Conservation (phyloP, 1,140 invertebrate genomes). For the Trissolcus basalis region DNA sequence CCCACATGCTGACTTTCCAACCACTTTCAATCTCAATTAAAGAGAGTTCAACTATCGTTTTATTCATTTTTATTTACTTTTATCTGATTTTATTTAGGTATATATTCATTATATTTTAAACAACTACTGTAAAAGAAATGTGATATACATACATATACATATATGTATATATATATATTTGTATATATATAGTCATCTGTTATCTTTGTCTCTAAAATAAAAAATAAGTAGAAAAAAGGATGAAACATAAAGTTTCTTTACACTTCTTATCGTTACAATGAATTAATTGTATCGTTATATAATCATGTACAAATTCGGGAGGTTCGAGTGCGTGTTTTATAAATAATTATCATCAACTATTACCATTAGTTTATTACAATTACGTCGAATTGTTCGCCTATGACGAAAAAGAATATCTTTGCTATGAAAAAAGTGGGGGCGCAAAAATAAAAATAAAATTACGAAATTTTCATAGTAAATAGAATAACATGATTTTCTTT, state of each 20-base stretch:
- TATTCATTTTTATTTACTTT: no score
- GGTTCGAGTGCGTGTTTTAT: slow-evolving; percentile 49
- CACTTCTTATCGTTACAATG: slow-evolving; percentile 35
- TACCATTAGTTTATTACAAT: slow-evolving; percentile 32
- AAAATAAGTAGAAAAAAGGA: slow-evolving; percentile 47
- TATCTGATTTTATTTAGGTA: slow-evolving; percentile 16
- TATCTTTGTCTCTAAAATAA: slow-evolving; percentile 41
- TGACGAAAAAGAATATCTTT: slow-evolving; percentile 24
- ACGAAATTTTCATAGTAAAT: slow-evolving; percentile 45
- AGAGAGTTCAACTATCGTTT: no score
- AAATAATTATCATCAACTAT: slow-evolving; percentile 26
- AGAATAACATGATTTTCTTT: slow-evolving; percentile 53
- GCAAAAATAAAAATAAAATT: slow-evolving; percentile 55
- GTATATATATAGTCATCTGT: slow-evolving; percentile 26
- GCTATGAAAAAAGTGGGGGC: slow-evolving; percentile 42
- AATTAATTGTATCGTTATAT: no score
- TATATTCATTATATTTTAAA: slow-evolving; percentile 1
- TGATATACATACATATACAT: slow-evolving; percentile 21
- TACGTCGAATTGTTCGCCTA: slow-evolving; percentile 35
- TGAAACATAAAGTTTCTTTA: slow-evolving; percentile 31
- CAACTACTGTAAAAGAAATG: no score
- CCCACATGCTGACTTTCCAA: no score
- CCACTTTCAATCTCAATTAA: no score
- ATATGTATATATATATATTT: slow-evolving; percentile 12
- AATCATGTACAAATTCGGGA: slow-evolving; percentile 46